Conservation (phyloP, 2,797 vertebrate genomes). For the Monodelphis domestica region DNA sequence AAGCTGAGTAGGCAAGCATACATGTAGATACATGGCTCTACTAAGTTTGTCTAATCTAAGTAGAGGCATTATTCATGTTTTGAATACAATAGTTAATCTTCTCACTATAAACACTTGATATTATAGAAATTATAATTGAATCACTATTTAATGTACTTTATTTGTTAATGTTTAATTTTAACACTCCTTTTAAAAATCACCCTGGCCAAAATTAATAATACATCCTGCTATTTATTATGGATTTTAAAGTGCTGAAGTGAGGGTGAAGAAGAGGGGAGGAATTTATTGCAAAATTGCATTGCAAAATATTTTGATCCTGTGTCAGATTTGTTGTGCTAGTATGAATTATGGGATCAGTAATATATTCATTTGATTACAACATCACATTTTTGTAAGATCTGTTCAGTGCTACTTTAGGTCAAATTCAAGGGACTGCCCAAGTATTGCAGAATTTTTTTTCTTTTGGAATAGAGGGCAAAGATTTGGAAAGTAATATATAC, state of each 20-base stretch:
- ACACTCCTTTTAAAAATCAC: not conserved
- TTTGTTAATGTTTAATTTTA: not conserved
- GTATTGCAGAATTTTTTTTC: not conserved
- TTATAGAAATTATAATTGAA: not conserved
- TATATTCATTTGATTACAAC: not conserved
- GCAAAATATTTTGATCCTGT: not conserved
- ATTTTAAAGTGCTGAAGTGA: not conserved
- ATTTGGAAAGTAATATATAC: not conserved
- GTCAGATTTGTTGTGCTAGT: not conserved
- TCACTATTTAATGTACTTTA: not conserved
- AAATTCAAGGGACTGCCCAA: not conserved
- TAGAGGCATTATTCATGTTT: not conserved
- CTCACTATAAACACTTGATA: not conserved
- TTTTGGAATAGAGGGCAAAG: accelerated
- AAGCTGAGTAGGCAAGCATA: not conserved
- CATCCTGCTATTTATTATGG: not conserved
- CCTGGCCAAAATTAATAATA: not conserved
- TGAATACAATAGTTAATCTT: not conserved
- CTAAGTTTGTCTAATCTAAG: not conserved
- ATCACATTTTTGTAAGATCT: not conserved
- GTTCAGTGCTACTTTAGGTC: not conserved
- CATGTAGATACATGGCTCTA: not conserved
- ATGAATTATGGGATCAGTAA: not conserved
- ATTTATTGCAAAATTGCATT: not conserved
- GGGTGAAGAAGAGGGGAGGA: not conserved